Conservation (phyloP, 2,888 invertebrate genomes). For the Scotopteryx bipunctaria region DNA sequence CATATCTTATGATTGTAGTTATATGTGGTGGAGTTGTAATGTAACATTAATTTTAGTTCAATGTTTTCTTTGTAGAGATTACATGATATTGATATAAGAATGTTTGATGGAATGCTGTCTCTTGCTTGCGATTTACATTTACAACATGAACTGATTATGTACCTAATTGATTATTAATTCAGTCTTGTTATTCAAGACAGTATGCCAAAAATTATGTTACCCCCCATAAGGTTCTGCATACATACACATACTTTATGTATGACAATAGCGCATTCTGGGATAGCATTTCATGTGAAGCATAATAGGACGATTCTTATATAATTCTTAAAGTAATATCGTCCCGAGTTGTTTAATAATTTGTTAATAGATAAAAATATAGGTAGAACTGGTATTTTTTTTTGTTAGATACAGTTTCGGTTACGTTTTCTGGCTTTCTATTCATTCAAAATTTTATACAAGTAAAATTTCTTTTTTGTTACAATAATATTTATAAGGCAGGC, state of each 20-base stretch:
- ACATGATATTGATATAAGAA: constrained; percentile 69
- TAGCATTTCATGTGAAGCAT: constrained; percentile 67
- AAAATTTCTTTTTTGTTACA: constrained; percentile 52
- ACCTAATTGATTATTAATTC: constrained; percentile 22
- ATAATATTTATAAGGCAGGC: constrained; percentile 35
- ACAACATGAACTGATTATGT: constrained; percentile 6
- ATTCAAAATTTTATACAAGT: constrained; percentile 57
- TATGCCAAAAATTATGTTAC: constrained; percentile 2
- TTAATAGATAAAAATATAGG: constrained; percentile 72
- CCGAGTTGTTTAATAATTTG: constrained; percentile 77
- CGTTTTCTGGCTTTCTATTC: constrained; percentile 64
- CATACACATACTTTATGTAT: constrained; percentile 37
- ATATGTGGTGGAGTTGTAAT: constrained; percentile 58
- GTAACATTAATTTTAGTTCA: constrained; percentile 77
- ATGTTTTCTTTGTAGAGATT: constrained; percentile 78
- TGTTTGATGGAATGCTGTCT: constrained; percentile 72
- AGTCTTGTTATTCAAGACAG: constrained; percentile 28
- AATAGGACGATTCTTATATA: constrained; percentile 81
- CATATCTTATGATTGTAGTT: constrained; percentile 76
- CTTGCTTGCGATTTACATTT: constrained; percentile 33
- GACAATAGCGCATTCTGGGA: constrained; percentile 30
- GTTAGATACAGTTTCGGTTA: constrained; percentile 71
- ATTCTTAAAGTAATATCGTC: constrained; percentile 83
- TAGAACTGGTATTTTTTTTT: constrained; percentile 70
- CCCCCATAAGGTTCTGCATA: constrained; percentile 6